Evolutionary conservation across 1,140 invertebrate genomes (phyloP), one percentile per base, ranked within the genome.

Genomic region (Hypothenemus hampei): DNA sequence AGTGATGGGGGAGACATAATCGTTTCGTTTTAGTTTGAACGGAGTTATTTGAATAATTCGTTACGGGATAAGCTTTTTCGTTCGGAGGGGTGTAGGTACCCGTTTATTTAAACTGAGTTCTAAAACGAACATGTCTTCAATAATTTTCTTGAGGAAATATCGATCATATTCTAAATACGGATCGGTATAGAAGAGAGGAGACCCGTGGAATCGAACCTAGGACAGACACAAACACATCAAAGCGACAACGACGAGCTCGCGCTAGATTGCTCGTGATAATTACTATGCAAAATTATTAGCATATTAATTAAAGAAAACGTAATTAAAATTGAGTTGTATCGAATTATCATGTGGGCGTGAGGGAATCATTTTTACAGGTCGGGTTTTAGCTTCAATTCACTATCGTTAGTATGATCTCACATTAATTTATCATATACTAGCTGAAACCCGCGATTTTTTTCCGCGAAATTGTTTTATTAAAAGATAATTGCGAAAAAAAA

Each of bases 261-360:
- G 67, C 68, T 71, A 72, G 71, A 73, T 72, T 72, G 69, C 71
- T 67, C 65, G 62, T 68, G 71, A 74, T 74, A 72, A 74, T 74
- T 72, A 74, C 71, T 73, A 73, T 74, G 72, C 72, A 72, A 72
- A 74, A 74, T 74, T 71, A 74, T 74, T 74, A 74, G 72, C 72
- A 74, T 74, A 74, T 74, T 74, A 73, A 74, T 74, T 74, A 73
- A 74, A 74, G 72, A 74, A 70, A 69, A 70, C 69, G 65, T 70
- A 70, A 69, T 70, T 70, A 70, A 70, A 70, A 70, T 70, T 62
- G 67, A 70, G 68, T 70, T 68, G 65, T 69, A 65, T 69, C 63
- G 67, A 69, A 67, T 69, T 48, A 56, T 43, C 44, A 48, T 44
- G 41, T 40, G 26, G 20, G 19, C 29, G 11, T 13, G 23, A 43